Evolutionary conservation across 2,797 vertebrate genomes (phyloP).

Genomic region (Gymnoscopelus microlampas): DNA sequence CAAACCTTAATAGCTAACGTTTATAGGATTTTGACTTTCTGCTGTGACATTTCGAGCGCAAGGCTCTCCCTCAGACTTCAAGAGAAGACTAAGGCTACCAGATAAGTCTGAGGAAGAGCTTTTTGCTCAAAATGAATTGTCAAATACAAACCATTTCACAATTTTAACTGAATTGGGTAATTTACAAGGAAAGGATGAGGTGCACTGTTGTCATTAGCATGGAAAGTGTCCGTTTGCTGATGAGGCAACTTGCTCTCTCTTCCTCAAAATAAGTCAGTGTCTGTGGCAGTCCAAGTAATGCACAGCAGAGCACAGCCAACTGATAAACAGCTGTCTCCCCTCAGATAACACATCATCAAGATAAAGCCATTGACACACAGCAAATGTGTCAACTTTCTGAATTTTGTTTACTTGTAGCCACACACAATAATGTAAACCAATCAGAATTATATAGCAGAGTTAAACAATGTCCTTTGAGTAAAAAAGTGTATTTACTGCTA

Average conservation of each 20-base stretch:
- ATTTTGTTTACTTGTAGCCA: too few species aligned
- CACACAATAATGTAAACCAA: too few species aligned
- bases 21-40: too few species aligned
- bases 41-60: too few species aligned
- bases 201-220: constrained; percentile 9
- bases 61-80: too few species aligned
- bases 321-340: constrained; percentile 64
- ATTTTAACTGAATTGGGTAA: not conserved
- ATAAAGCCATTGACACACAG: constrained; percentile 21
- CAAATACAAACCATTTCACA: too few species aligned
- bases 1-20: too few species aligned
- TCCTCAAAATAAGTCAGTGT: constrained; percentile 28
- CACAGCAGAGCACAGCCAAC: constrained; percentile 31
- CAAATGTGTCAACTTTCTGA: not conserved
- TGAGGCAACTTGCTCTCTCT: constrained; percentile 15
- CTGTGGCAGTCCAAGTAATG: constrained; percentile 31
- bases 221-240: constrained; percentile 24
- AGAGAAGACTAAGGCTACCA: too few species aligned
- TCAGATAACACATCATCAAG: constrained; percentile 48
- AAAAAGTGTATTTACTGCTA: not conserved
- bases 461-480: not conserved
- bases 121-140: too few species aligned
- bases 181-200: not conserved
- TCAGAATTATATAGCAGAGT: not conserved
- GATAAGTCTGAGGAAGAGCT: too few species aligned